Base-by-base conservation (phyloP, 2,113 vertebrate species). In the Trematocara macrostoma region DNA sequence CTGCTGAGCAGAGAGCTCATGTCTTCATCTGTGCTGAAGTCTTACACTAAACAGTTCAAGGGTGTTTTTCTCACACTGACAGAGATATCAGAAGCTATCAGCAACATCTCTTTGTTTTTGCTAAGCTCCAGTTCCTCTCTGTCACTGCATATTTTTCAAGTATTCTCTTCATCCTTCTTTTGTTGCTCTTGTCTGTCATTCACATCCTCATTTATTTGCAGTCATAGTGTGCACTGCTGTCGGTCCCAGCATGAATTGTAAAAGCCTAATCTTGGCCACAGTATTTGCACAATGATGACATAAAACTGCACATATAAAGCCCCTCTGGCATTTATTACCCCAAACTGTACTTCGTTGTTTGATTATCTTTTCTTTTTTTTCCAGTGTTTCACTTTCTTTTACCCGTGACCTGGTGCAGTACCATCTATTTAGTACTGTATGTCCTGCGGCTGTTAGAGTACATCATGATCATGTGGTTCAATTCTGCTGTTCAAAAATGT, bases 41-140 rank as follows among this genome's bases (percentile, higher is more conserved):
- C 81, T 81, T 14, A 34, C n/a, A 18, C 64, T 83, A 49, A 88
- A 92, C 80, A 85, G 88, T 90, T 87, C 38, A 80, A 40, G 18
- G 26, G n/a, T 61, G 82, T 78, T 86, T 90, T 82, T 81, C 23
- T 89, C 23, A 57, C 51, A 31, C n/a, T 56, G 69, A 85, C 84
- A 85, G 80, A 64, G 52, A 79, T 79, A 89, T 83, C 53, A 84
- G 71, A 84, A 87, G 42, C 78, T 53, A 84, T 92, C 84, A 81
- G 59, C 47, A 6, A n/a, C 15, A 64, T 87, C 71, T 76, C 56
- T 88, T 89, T 88, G 81, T 86, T 78, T 78, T 87, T 78, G 15
- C 56, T 51, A 71, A 76, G 87, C 84, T 81, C 38, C 12, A 82
- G 76, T 61, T 81, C 59, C 42, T 80, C 67, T 52, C 81, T 57